Evolutionary conservation across 2,797 vertebrate genomes (phyloP), one percentile per base, ranked within the genome.

Genomic region (Premnoplex brunnescens): DNA sequence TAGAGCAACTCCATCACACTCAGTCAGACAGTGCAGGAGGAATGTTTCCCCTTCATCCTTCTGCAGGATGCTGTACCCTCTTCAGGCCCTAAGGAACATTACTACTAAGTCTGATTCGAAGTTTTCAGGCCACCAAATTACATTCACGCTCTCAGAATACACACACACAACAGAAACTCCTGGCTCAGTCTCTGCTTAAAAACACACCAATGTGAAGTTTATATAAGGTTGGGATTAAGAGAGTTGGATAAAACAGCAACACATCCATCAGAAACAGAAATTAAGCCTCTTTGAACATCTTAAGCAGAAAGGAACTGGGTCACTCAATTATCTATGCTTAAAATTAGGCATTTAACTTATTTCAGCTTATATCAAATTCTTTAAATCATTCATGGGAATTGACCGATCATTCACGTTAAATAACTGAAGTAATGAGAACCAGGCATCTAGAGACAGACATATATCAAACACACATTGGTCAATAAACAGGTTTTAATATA

Each of bases 261-360:
- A 89, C 63, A 80, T 95, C 95, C 74, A 96, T 91, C 94, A 89
- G 63, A 95, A 92, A 71, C 49, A 32, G 67, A 87, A 91, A 85
- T 82, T 95, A 95, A 94, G 79, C 89, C 83, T 95, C 89, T 96
- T 89, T 91, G 63, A 93, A 73, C 1, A 23, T 90, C 80, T 88
- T 81, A 93, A 84, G 59, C 55, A 88, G 80, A 91, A 89, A 85
- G 74, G 80, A 96, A 95, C 66, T 92, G 79, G 85, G 91, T 94
- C 79, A 76, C 55, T 88, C 91, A 88, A 89, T 89, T 94, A 93
- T 80, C 85, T 91, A 3, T 67, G 39, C 66, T 81, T 91, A 93
- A 95, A 92, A 94, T 88, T 91, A 89, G 56, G 48, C 67, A 89
- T 95, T 94, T 96, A 95, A 94, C 73, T 86, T 92, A 86, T 86